phyloP scores from a whole-genome alignment of 1,140 invertebrate species.

The Scaptomyza montana region DNA sequence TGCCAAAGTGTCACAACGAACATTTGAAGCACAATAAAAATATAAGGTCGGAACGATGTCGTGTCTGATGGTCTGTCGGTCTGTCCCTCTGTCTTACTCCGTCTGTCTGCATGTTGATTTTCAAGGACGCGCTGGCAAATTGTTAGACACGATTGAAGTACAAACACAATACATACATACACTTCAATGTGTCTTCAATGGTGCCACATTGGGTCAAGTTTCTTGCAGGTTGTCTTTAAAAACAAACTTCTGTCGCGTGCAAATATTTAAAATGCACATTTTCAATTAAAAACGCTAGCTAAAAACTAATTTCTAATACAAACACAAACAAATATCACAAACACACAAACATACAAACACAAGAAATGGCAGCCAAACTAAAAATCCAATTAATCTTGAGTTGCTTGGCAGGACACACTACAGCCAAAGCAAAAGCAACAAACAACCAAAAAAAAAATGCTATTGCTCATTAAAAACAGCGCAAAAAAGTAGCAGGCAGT shows the following conservation, averaged over 20 bases:
- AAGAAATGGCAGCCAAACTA: constrained; percentile 32
- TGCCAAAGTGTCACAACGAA: constrained; percentile 76
- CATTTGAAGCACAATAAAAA: constrained; percentile 49
- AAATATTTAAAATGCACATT: constrained; percentile 51
- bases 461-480: constrained; percentile 64
- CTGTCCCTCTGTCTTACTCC: background rate
- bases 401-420: constrained; percentile 50
- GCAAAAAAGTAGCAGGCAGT: constrained; percentile 58
- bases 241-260: constrained; percentile 22
- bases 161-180: constrained; percentile 25
- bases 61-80: constrained; percentile 6
- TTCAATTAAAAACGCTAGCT: constrained; percentile 46
- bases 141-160: constrained; percentile 57
- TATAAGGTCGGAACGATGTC: constrained; percentile 31
- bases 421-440: background rate
- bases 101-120: constrained; percentile 67
- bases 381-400: constrained; percentile 75
- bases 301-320: constrained; percentile 72
- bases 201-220: constrained; percentile 56
- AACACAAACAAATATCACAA: constrained; percentile 51
- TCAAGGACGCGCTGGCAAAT: constrained; percentile 73
- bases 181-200: constrained; percentile 11
- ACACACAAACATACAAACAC: background rate
- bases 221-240: constrained; percentile 4
- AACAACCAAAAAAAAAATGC: constrained; percentile 25